Conservation (phyloP, 2,113 vertebrate genomes). For the Typhlomys cinereus region DNA sequence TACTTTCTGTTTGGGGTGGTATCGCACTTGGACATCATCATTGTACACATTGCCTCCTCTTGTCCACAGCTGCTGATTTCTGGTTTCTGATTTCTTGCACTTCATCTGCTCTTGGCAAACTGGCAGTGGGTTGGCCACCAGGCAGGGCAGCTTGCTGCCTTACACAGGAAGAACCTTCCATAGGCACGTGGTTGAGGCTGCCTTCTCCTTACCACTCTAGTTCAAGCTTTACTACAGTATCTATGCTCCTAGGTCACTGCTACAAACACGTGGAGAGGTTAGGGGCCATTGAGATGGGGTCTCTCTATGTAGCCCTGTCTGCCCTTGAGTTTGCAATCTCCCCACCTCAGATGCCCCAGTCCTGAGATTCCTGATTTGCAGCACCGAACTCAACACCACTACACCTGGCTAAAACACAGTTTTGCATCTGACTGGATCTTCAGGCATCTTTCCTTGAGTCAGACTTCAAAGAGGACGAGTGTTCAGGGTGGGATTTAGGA, state of each 20-base stretch:
- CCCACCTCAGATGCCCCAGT: background rate
- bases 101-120: background rate
- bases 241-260: background rate
- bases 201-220: background rate
- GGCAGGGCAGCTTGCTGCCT: too few relatives aligned
- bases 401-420: background rate
- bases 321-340: background rate
- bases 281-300: background rate
- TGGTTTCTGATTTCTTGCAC: background rate
- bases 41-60: background rate
- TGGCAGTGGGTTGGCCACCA: background rate
- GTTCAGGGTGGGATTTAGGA: background rate
- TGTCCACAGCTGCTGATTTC: background rate
- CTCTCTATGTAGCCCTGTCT: background rate
- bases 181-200: background rate
- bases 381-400: background rate
- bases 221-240: background rate
- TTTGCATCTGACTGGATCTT: background rate
- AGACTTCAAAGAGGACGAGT: background rate
- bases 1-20: background rate
- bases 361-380: background rate
- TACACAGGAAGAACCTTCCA: background rate
- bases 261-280: background rate
- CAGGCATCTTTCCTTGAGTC: background rate
- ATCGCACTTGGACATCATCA: background rate